Conservation (phyloP, 1,140 invertebrate species). For the Sminthurinus signatus region DNA sequence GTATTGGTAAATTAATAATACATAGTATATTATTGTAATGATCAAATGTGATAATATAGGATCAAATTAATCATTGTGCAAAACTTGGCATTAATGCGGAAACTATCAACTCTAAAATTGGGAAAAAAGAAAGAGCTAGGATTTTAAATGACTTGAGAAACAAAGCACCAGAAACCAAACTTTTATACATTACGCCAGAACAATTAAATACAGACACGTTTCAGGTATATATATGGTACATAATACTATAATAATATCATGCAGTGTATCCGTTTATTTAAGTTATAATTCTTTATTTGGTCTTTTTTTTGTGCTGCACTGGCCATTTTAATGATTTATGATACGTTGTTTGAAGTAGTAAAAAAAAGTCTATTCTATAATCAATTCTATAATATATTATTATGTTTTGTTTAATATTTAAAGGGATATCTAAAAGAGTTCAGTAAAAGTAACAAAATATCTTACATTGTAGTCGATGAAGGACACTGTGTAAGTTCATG, state of each 20-base stretch:
- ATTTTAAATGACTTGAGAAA: conserved; percentile 67
- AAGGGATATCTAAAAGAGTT: too few relatives aligned
- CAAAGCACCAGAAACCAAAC: conserved; percentile 61
- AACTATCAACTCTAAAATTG: conserved; percentile 83
- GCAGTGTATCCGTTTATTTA: too few relatives aligned
- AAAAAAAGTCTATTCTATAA: too few relatives aligned
- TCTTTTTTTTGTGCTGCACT: too few relatives aligned
- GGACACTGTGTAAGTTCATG: conserved; percentile 95
- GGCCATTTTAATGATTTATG: too few relatives aligned
- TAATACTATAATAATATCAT: too few relatives aligned
- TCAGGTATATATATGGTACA: conserved; percentile 48
- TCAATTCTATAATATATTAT: too few relatives aligned
- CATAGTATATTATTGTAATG: neutral
- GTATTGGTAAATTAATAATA: conserved; percentile 7
- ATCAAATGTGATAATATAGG: conserved; percentile 42
- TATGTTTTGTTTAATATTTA: too few relatives aligned
- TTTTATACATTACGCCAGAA: conserved; percentile 90
- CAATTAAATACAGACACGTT: conserved; percentile 72
- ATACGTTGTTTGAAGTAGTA: too few relatives aligned
- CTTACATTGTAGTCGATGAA: conserved; percentile 78
- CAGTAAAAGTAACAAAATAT: conserved; percentile 46
- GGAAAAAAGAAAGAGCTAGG: conserved; percentile 60
- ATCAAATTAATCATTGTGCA: conserved; percentile 54
- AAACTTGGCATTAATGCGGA: conserved; percentile 64
- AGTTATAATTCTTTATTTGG: too few relatives aligned